Base-by-base conservation (phyloP, 2,113 vertebrate genomes). In the Chunga burmeisteri region DNA sequence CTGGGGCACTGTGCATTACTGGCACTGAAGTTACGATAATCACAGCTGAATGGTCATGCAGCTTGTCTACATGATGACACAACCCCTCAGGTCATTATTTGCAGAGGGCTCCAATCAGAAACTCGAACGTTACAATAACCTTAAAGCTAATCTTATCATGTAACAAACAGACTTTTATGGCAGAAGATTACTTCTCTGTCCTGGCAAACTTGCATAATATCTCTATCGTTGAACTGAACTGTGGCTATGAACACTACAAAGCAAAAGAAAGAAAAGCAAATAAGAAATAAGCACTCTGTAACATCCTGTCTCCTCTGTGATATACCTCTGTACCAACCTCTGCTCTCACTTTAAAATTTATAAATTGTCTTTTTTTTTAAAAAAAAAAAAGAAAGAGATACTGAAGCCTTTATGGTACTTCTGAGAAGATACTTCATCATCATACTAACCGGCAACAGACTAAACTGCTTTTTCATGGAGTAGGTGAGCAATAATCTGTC, bases 1-100 rank as follows among this genome's bases (percentile, higher is more conserved):
- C 77, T 85, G 61, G 30, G 65, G 34, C 73, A 93, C 77, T 81
- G 56, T 63, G 32, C 26, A 44, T 89, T 84, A 93, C 77, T 72
- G 81, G 65, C 55, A 79, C 84, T 68, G 65, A 71, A 91, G 56
- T 91, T 87, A 75, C 2, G 10, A 88, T 95, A 94, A 94, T 80
- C 82, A 83, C 65, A 89, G 86, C 29, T 89, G 77, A 93, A 81
- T 63, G 50, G 65, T 79, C 63, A 50, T 44, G 52, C 25, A 72
- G 72, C 65, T 92, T 94, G 77, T 79, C 77, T 93, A 79, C 72
- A 79, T 11, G 44, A 93, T 52, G 68, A 81, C 68, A 94, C 77
- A 94, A 19, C 7, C 68, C 81, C 50, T 84, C 58, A 79, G 67
- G 86, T 94, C 82, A 53, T 86, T 90, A 93, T 92, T 93, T 95